These are phyloP conservation scores for Therioaphis trifolii DNA, from an alignment of 2,888 invertebrate species.

Conservation along the genomic window DNA sequence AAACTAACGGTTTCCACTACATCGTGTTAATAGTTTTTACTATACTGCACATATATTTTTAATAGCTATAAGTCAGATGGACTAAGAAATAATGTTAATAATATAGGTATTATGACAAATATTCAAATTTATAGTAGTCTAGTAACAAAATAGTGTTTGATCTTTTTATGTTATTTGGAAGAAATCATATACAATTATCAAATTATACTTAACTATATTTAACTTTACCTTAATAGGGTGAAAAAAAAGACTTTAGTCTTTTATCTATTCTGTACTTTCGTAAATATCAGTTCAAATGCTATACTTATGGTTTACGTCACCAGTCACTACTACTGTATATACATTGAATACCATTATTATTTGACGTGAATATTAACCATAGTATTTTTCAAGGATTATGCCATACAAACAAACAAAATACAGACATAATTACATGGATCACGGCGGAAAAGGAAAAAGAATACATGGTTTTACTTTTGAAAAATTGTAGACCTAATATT, in stretches of 20 bases:
- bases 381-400: conserved; percentile 33
- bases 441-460: not conserved
- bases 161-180: not conserved
- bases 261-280: not conserved
- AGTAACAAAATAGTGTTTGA: not conserved
- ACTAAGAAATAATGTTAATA: no score
- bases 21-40: no score
- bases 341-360: conserved; percentile 26
- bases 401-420: conserved; percentile 13
- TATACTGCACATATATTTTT: no score
- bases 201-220: not conserved
- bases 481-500: not conserved
- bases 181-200: not conserved
- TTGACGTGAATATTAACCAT: conserved; percentile 11
- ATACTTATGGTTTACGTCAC: conserved; percentile 36
- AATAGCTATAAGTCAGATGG: no score
- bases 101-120: no score
- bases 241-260: not conserved
- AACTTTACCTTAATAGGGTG: not conserved
- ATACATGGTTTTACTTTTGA: conserved; percentile 43
- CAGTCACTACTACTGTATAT: conserved; percentile 28
- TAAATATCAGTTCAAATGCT: not conserved
- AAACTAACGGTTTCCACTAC: no score
- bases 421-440: conserved; percentile 30
- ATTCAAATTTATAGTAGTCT: no score